A percentile compares a stretch with the other conserved stretches of the same genome.
These are phyloP conservation scores for Macropodus opercularis DNA, from an alignment of 2,797 vertebrate species.

Conservation along the genomic window DNA sequence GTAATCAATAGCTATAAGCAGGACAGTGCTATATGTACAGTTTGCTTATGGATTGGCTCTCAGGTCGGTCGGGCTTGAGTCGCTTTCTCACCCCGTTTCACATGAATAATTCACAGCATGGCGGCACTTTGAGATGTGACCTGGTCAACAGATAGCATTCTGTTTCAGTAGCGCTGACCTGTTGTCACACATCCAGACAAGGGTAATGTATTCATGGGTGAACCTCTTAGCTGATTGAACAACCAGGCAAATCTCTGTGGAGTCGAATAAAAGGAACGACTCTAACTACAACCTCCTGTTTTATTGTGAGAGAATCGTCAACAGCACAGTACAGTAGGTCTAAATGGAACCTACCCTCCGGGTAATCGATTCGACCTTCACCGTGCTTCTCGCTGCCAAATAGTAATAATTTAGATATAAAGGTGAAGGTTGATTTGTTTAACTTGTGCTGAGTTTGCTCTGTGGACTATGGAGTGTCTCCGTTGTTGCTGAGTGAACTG, in stretches of 20 bases:
- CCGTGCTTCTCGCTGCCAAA: constrained; percentile 9
- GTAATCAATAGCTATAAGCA: constrained; percentile 78
- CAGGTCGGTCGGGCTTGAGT: constrained; percentile 35
- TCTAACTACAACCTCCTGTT: neutral
- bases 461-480: neutral
- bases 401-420: constrained; percentile 2
- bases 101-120: constrained; percentile 79
- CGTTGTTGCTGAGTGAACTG: neutral
- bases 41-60: constrained; percentile 62
- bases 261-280: constrained; percentile 21
- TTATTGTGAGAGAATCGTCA: constrained; percentile 4
- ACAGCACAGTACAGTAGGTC: neutral
- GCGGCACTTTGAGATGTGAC: constrained; percentile 74
- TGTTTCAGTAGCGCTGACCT: constrained; percentile 46
- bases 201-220: constrained; percentile 63
- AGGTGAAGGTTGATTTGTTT: neutral
- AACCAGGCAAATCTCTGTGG: constrained; percentile 28
- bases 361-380: constrained; percentile 11
- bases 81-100: constrained; percentile 27
- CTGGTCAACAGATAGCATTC: constrained; percentile 77
- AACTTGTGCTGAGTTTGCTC: neutral
- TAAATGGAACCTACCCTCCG: neutral
- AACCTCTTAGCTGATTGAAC: constrained; percentile 66
- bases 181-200: constrained; percentile 36
- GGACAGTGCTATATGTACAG: constrained; percentile 54